These are phyloP conservation scores for Encarsia formosa DNA, from an alignment of 2,888 invertebrate species.

Conservation along the genomic window DNA sequence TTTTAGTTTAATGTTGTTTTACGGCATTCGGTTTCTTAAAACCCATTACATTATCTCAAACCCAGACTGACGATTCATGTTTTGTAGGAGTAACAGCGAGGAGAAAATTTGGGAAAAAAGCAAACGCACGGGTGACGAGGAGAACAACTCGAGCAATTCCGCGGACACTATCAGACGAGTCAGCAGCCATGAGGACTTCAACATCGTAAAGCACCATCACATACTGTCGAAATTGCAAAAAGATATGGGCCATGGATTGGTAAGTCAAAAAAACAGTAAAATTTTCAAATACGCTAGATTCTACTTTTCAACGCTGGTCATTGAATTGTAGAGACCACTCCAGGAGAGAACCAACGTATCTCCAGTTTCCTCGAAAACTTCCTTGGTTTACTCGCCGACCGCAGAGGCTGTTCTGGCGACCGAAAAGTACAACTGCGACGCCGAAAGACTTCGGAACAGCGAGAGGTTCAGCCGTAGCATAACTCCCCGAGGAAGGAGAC, in stretches of 20 bases:
- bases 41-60: background rate
- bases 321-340: no score
- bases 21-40: no score
- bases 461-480: slow-evolving; percentile 64
- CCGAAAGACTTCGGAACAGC: slow-evolving; percentile 61
- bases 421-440: slow-evolving; percentile 56
- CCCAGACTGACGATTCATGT: background rate
- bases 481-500: slow-evolving; percentile 55
- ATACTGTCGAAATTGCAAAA: slow-evolving; percentile 42
- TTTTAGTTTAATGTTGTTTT: no score
- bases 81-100: slow-evolving; percentile 47
- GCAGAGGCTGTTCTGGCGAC: slow-evolving; percentile 41
- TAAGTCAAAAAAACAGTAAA: slow-evolving; percentile 31
- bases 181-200: slow-evolving; percentile 63
- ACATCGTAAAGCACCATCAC: slow-evolving; percentile 44
- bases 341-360: slow-evolving; percentile 49
- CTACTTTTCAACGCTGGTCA: no score
- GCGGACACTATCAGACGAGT: slow-evolving; percentile 53
- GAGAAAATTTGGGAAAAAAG: slow-evolving; percentile 45
- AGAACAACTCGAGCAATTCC: slow-evolving; percentile 28
- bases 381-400: slow-evolving; percentile 41
- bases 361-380: slow-evolving; percentile 41
- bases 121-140: slow-evolving; percentile 24
- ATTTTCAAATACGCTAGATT: no score
- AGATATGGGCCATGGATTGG: slow-evolving; percentile 51